Base-by-base conservation (phyloP, 2,113 vertebrate genomes). In the Sigmodon hispidus region DNA sequence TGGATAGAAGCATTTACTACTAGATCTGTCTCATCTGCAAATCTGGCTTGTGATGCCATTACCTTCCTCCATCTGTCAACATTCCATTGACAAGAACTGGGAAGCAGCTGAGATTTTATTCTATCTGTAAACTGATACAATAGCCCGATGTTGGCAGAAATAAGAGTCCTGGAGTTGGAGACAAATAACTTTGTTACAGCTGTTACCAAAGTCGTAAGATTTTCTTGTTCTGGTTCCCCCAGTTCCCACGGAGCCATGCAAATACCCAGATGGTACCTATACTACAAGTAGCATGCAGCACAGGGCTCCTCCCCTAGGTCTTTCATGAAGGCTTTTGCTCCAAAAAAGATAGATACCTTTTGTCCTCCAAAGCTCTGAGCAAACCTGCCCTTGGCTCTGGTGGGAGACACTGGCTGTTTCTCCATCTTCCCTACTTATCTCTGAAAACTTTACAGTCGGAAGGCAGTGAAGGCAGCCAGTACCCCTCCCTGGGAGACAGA, bases 321-420 rank as follows among this genome's bases (percentile, higher is more conserved):
- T 92, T 81, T 81, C 22, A 63, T 50, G 76, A 61, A 55, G 73
- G 29, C 59, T 65, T 89, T 84, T 77, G 43, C 40, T 95, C 61
- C 67, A 91, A 48, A 80, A 50, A 2, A 63, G 86, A 36, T 55
- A 63, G 86, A 36, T 55, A 21, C n/a, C 40, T 31, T 85, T 55
- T 50, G 3, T 90, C 31, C 89, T 93, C 17, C 69, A 69, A 92
- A 76, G 36, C 48, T 80, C 76, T 73, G 59, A 65, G 89, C 45
- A 96, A 70, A 92, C 21, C 52, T 87, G 52, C 45, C 61, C 73
- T 91, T 87, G 77, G 36, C 55, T 96, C 69, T 73, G 92, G 31
- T 65, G 2, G 8, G 3, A 85, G 72, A 90, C 6, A 45, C 40
- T 43, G 15, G 36, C n/a, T 63, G 24, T 63, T 61, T 63, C 59